phyloP scores from a whole-genome alignment of 2,113 vertebrate genomes.

The Hippoglossus stenolepis region DNA sequence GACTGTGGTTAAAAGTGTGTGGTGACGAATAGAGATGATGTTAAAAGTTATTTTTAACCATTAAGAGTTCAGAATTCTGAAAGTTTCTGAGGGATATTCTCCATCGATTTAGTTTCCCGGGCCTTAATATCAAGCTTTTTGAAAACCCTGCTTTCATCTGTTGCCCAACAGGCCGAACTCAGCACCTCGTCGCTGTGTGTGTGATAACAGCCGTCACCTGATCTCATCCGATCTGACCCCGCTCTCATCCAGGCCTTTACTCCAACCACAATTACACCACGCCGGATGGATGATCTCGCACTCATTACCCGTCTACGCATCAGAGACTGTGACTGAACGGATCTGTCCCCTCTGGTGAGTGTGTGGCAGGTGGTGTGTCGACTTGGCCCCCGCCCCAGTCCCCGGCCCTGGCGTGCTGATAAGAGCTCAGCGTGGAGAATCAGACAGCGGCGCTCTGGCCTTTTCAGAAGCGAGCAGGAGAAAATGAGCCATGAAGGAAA shows the following conservation, averaged over 20 bases:
- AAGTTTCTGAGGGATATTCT: constrained; percentile 24
- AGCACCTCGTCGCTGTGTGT: constrained; percentile 3
- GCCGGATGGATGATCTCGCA: constrained; percentile 62
- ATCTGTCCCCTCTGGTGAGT: constrained; percentile 60
- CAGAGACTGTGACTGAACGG: constrained; percentile 59
- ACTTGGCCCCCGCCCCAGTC: constrained; percentile 44
- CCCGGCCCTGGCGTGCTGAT: constrained; percentile 56
- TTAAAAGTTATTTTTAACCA: background rate
- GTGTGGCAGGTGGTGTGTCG: constrained; percentile 71
- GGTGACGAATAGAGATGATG: background rate
- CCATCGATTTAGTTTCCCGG: constrained; percentile 9
- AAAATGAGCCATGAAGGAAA: constrained; percentile 82
- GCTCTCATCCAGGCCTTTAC: constrained; percentile 41
- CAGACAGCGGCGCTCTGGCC: constrained; percentile 69
- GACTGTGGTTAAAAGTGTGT: background rate
- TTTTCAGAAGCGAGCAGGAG: constrained; percentile 66
- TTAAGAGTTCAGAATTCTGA: constrained; percentile 4
- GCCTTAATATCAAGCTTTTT: background rate
- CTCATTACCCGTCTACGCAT: constrained; percentile 62
- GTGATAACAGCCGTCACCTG: constrained; percentile 57
- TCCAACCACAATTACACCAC: constrained; percentile 62
- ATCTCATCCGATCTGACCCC: constrained; percentile 65
- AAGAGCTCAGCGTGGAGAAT: constrained; percentile 71
- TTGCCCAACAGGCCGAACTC: background rate
- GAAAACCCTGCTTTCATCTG: constrained; percentile 27